Evolutionary conservation across 2,113 vertebrate genomes (phyloP), one percentile per base, ranked within the genome.

Genomic region (Dicaeum eximium): DNA sequence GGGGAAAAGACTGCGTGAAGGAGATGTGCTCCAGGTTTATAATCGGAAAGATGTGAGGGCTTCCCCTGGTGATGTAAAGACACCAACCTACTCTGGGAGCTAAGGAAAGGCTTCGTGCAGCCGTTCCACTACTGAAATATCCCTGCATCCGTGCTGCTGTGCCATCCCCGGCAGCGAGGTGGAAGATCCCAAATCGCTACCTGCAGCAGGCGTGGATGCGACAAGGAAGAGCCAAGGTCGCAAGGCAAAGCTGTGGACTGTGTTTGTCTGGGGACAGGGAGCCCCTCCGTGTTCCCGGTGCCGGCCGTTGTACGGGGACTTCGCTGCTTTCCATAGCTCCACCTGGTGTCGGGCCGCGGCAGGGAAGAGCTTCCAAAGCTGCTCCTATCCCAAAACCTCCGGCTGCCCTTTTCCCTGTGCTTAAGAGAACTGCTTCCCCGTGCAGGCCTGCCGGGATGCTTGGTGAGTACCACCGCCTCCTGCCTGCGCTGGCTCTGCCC

Each of bases 401-500:
- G n/a, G 6, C 35, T 14, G 38, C 27, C 42, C 8, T 42, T 50
- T 37, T 30, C 31, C 21, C 30, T 10, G 18, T 4, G 62, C 35
- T 40, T 35, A 28, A 33, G 11, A 21, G n/a, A 84, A 15, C 21
- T 0, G 3, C 28, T 65, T 42, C 13, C 38, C 60, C 1, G 4
- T 2, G 42, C 38, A 37, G 23, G 42, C 10, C 5, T 42, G 45
- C 17, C 13, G 18, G 31, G 57, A 12, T 22, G 42, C 47, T 28
- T 2, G 61, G 31, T 0, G 15, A 40, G 37, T 7, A 1, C 35
- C 45, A 13, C 19, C 0, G 2, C 47, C 28, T 47, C 23, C 11
- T 30, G 71, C 53, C 80, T 16, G 18, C 24, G 7, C 21, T 3
- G 37, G n/a, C 17, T 20, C 13, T 25, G 51, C 8, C 48, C 13